Base-by-base conservation (phyloP, 2,113 vertebrate genomes). In the Calypte anna region DNA sequence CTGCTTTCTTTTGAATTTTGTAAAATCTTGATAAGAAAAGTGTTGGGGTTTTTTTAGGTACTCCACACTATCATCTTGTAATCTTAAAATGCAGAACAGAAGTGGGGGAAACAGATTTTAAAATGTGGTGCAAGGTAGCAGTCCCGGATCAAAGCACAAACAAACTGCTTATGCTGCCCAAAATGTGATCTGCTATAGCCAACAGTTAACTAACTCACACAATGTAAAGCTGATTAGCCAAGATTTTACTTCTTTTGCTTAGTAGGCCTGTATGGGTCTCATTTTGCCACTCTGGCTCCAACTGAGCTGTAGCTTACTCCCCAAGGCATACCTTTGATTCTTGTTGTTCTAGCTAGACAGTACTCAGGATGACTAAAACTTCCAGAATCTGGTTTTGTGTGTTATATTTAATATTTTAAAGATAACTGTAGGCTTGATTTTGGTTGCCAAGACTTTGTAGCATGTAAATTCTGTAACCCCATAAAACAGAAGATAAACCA, bases 381-480 rank as follows among this genome's bases (percentile, higher is more conserved):
- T 90, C 48, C 67, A 89, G 43, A 85, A 75, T 59, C n/a, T 85
- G 51, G 6, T n/a, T 89, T 82, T 12, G 5, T 54, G 10, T 80
- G 28, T 87, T 94, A 50, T 67, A 66, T 38, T 90, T 82, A 84
- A 62, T 43, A 54, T 82, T 80, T 89, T 82, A 70, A 82, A 87
- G 81, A 85, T 87, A 82, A 74, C 75, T 90, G 14, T n/a, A 82
- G 67, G 68, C 82, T 93, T 7, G 3, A 30, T 43, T 87, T 75
- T 66, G 36, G 15, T 90, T 92, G 58, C 93, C 86, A 95, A 77
- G 51, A 44, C 74, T 96, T 95, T 76, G 66, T 85, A 88, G 50
- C 36, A 67, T 77, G 59, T 88, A 73, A 91, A 91, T 74, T 70
- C 67, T 76, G 59, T 59, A 95, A 96, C 73, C 77, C 72, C 62